Evolutionary conservation across 2,888 invertebrate species (phyloP).

Genomic region (Eulithis prunata): DNA sequence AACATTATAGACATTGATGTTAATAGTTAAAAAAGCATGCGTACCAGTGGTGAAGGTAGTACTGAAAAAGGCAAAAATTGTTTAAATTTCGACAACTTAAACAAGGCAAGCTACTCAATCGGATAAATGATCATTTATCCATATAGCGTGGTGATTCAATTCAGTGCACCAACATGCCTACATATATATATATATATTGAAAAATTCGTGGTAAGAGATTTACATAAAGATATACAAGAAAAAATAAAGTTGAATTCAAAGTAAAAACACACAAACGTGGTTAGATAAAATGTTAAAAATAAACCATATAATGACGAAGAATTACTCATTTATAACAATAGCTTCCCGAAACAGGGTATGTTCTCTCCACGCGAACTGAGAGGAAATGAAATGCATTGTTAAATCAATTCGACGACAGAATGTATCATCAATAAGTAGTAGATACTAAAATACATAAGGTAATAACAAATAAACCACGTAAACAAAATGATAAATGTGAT

Average conservation of each 20-base stretch:
- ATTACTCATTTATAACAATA: conserved; percentile 93
- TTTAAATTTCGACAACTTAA: conserved; percentile 47
- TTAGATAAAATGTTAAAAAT: conserved; percentile 68
- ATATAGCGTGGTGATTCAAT: conserved; percentile 62
- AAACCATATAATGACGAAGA: conserved; percentile 80
- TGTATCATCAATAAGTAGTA: too few species aligned
- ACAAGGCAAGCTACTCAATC: conserved; percentile 22
- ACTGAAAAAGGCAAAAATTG: conserved; percentile 59
- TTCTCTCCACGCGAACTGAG: conserved; percentile 97
- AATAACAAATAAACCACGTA: not conserved
- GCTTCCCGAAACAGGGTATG: conserved; percentile 98
- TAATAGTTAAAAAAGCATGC: conserved; percentile 56
- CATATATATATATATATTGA: conserved; percentile 56
- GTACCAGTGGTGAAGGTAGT: conserved; percentile 61
- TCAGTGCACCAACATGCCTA: conserved; percentile 75
- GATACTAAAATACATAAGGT: not conserved
- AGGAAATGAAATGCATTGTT: conserved; percentile 73
- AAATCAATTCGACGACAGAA: conserved; percentile 46
- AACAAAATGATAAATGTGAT: not conserved
- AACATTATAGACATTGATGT: conserved; percentile 30
- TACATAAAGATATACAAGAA: conserved; percentile 42
- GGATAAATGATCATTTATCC: conserved; percentile 20
- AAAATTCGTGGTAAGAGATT: conserved; percentile 47
- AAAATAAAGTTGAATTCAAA: conserved; percentile 48
- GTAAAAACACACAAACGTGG: conserved; percentile 60